Evolutionary conservation across 1,140 invertebrate genomes (phyloP).

Genomic region (Pentalonia nigronervosa): DNA sequence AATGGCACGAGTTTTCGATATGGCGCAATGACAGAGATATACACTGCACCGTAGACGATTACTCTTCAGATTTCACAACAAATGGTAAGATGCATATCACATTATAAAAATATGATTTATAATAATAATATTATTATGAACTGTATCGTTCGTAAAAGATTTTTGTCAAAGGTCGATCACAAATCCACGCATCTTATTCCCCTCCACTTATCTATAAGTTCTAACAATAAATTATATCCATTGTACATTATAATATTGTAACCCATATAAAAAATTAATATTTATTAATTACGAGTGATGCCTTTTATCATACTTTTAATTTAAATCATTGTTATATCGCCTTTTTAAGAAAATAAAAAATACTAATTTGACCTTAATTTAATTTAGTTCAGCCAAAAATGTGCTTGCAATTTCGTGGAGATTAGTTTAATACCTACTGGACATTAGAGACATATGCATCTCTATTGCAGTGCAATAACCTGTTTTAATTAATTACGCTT

Average conservation of each 20-base stretch:
- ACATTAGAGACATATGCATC: neutral
- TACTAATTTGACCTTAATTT: neutral
- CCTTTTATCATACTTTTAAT: neutral
- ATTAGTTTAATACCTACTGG: neutral
- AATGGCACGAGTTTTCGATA: slow-evolving; percentile 89
- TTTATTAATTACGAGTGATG: neutral
- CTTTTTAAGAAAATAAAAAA: neutral
- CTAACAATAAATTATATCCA: too few species aligned
- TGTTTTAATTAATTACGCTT: neutral
- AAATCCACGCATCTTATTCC: neutral
- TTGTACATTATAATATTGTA: neutral
- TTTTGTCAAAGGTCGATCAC: neutral
- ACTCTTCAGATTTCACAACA: slow-evolving; percentile 44
- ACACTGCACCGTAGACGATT: slow-evolving; percentile 52
- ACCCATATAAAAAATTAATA: neutral
- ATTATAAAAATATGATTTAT: neutral
- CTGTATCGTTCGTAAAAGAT: neutral
- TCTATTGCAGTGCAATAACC: neutral
- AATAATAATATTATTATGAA: neutral
- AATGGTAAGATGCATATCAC: neutral
- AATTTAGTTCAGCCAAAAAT: neutral
- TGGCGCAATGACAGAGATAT: slow-evolving; percentile 65
- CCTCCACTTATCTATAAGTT: neutral
- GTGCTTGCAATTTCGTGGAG: neutral
- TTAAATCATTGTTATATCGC: neutral